Percentiles rank a stretch among this genome's conserved stretches.
phyloP scores from a whole-genome alignment of 30 jellyfish, hydroid and myxozoan species.

The Hydra vulgaris region DNA sequence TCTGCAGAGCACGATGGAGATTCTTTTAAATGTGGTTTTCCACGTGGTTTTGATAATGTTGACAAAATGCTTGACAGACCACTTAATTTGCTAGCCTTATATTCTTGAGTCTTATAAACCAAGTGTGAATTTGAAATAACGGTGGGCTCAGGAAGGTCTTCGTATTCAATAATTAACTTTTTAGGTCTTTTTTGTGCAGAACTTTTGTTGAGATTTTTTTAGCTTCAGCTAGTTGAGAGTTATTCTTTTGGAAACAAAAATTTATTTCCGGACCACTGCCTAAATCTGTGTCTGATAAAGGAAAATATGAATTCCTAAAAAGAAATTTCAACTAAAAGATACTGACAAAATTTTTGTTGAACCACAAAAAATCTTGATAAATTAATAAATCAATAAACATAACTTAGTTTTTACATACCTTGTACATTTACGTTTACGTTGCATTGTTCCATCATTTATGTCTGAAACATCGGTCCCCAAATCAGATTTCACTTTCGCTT shows the following conservation, averaged over 20 bases:
- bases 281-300: not conserved
- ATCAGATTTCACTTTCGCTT: not conserved
- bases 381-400: not conserved
- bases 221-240: not conserved
- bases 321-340: too few relatives aligned
- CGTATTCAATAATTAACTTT: not conserved
- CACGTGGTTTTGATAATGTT: not conserved
- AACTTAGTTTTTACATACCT: not conserved
- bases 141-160: not conserved
- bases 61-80: too few relatives aligned
- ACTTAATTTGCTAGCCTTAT: not conserved
- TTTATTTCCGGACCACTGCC: not conserved
- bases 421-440: not conserved
- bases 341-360: not conserved
- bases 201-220: not conserved
- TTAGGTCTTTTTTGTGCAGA: not conserved
- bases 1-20: not conserved
- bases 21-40: not conserved
- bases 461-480: not conserved
- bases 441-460: not conserved
- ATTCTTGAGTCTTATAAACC: not conserved
- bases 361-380: not conserved
- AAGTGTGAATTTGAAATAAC: not conserved
- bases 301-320: not conserved
- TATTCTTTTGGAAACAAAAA: not conserved